Evolutionary conservation across 1,140 invertebrate species (phyloP).

Genomic region (Mercenaria mercenaria): DNA sequence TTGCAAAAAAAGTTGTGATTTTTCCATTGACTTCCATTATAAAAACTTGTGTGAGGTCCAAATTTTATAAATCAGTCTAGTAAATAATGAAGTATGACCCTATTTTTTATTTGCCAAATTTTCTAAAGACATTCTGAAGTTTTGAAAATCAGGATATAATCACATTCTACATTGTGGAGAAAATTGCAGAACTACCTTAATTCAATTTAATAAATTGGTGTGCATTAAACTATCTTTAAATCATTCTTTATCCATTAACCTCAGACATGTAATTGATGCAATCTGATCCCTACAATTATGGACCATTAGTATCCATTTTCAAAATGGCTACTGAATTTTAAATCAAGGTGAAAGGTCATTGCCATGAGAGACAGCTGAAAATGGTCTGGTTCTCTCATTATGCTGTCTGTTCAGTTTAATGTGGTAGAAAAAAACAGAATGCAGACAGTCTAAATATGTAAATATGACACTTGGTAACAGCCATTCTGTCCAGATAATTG

Average conservation of each 20-base stretch:
- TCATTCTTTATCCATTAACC: neutral
- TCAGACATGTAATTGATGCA: neutral
- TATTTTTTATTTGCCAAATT: too few relatives aligned
- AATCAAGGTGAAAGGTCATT: conserved; percentile 21
- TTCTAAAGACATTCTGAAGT: too few relatives aligned
- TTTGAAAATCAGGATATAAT: too few relatives aligned
- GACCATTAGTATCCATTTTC: conserved; percentile 27
- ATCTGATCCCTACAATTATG: conserved; percentile 13
- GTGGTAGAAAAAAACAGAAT: neutral
- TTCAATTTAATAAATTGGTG: too few relatives aligned
- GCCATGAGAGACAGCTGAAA: neutral
- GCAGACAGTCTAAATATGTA: conserved; percentile 7
- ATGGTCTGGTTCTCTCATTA: conserved; percentile 1
- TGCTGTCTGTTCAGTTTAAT: neutral
- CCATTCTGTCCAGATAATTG: neutral
- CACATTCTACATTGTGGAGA: too few relatives aligned
- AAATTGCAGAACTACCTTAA: too few relatives aligned
- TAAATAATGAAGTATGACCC: too few relatives aligned
- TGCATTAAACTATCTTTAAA: too few relatives aligned
- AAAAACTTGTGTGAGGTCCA: too few relatives aligned
- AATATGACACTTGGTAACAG: neutral
- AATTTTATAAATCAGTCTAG: too few relatives aligned
- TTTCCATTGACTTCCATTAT: too few relatives aligned
- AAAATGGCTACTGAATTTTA: conserved; percentile 4
- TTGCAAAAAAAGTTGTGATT: too few relatives aligned